Evolutionary conservation across 2,888 invertebrate species (phyloP).

Genomic region (Pecten maximus): DNA sequence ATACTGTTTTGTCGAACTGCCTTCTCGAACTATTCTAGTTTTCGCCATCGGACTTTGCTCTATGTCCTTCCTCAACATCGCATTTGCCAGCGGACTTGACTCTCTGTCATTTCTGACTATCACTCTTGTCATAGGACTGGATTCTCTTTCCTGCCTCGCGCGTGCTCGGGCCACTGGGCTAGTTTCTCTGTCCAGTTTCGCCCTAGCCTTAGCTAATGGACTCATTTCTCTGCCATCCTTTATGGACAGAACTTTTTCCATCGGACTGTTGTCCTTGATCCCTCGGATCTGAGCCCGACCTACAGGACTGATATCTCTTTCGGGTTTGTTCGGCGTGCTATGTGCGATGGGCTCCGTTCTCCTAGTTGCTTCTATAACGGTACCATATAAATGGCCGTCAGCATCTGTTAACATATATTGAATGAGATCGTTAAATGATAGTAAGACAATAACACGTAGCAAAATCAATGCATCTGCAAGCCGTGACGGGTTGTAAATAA

Average conservation of each 20-base stretch:
- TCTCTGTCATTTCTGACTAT: background rate
- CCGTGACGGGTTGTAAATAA: no score
- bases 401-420: background rate
- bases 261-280: background rate
- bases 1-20: background rate
- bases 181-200: background rate
- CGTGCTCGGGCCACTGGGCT: background rate
- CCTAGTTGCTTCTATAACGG: background rate
- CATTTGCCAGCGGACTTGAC: background rate
- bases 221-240: background rate
- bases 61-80: background rate
- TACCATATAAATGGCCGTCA: background rate
- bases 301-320: background rate
- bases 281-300: background rate
- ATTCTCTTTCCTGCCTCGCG: background rate
- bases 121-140: background rate
- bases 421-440: no score
- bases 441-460: no score
- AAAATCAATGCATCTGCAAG: no score
- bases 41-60: background rate
- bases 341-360: background rate
- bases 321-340: conserved; percentile 18
- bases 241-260: background rate
- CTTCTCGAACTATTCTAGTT: background rate
- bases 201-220: background rate